Conservation (phyloP, 2,797 vertebrate species). For the Scyliorhinus canicula region DNA sequence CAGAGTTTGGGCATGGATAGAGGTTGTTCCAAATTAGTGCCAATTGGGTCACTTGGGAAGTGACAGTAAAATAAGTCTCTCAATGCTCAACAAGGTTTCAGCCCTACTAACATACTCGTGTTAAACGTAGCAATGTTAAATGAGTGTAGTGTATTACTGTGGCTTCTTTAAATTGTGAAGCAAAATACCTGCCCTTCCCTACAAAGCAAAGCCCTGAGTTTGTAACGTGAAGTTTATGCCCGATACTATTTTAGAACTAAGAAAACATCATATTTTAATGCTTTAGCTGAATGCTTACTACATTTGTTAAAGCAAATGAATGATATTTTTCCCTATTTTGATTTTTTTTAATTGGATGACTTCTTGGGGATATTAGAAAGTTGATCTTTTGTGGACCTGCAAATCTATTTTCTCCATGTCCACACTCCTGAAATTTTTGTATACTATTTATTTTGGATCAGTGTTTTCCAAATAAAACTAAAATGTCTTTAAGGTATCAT, state of each 20-base stretch:
- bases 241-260: neutral
- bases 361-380: neutral
- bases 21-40: too few relatives aligned
- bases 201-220: neutral
- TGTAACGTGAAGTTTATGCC: neutral
- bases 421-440: slow-evolving; percentile 1
- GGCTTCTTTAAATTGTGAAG: neutral
- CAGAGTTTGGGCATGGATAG: too few relatives aligned
- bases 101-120: too few relatives aligned
- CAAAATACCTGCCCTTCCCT: neutral
- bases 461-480: neutral
- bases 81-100: too few relatives aligned
- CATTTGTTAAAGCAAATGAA: neutral
- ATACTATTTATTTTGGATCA: neutral
- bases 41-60: too few relatives aligned
- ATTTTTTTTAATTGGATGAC: neutral
- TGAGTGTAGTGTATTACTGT: neutral
- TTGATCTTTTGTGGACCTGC: neutral
- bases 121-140: too few relatives aligned
- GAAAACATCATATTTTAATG: neutral
- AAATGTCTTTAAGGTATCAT: neutral
- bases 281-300: neutral
- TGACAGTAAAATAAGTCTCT: too few relatives aligned
- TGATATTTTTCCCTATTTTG: neutral
- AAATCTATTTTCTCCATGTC: neutral